Base-by-base conservation (phyloP, 2,113 vertebrate species). In the Passer montanus region DNA sequence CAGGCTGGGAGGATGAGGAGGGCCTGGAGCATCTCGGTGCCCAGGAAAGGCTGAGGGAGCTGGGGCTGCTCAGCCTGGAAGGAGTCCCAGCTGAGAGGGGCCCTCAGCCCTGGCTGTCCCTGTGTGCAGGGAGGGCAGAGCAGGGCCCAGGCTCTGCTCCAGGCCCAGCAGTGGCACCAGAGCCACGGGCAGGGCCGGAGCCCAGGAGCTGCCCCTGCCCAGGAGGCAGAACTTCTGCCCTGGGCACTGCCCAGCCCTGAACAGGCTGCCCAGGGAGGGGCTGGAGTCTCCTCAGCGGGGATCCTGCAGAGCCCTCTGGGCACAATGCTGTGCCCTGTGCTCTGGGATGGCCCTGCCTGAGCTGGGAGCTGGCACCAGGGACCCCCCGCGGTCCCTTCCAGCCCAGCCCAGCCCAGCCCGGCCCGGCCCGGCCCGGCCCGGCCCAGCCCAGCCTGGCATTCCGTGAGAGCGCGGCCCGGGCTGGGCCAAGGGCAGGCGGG, bases 301-400 rank as follows among this genome's bases (percentile, higher is more conserved):
- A 64, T 39, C 37, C 46, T 64, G 2, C 69, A 64, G 69, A 84
- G 18, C 49, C 33, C 28, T n/a, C 24, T 55, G 82, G 2, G 15
- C 67, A 72, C 80, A 35, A 2, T 7, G 1, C 56, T 44, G 67
- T 52, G 67, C 46, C 67, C 31, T 44, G 67, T 44, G 56, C 47
- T 62, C 67, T 52, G 80, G 80, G 67, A 10, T 52, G 80, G 28
- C 66, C 55, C 55, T 60, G 79, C 79, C 66, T 59, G 35, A 24
- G 80, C 67, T 43, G 26, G 64, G 53, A 52, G n/a, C 14, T 49
- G 66, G 19, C 18, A 50, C 24, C 55, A 43, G 37, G 0, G 44
- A 4, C 21, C 23, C 31, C 7, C 58, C 6, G 37, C 3, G 17
- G 0, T 7, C 30, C 33, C 19, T 1, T 5, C 35, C 24, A 8